Base-by-base conservation (phyloP, 2,797 vertebrate genomes). In the Graptemys geographica region DNA sequence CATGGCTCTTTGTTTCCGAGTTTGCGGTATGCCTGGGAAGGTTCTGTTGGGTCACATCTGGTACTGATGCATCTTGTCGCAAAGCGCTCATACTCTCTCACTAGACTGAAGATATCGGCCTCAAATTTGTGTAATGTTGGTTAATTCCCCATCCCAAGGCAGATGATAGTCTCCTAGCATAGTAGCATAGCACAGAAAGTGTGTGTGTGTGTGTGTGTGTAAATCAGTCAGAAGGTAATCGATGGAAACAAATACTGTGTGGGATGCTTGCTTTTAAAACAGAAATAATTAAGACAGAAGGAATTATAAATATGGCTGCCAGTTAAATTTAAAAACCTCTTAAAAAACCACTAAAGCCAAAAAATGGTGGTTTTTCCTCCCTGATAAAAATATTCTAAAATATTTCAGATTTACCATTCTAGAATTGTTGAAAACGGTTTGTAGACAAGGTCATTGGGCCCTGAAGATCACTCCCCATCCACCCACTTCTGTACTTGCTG, bases 341-440 rank as follows among this genome's bases (percentile, higher is more conserved):
- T 62, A 85, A 81, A 93, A 96, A 93, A 90, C 92, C 11, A 37
- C 52, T 92, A 90, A 83, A 96, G 92, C 90, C 86, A 94, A 92
- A 93, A 25, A 4, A 91, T 94, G 95, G 94, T 96, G 93, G 95
- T 94, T 96, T 96, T 96, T 95, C 91, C 96, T 84, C 79, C 94
- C 94, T 96, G 90, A 96, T 95, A 96, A 96, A 96, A 96, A 62
- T 16, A 16, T 31, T 96, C 84, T 82, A 97, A 97, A 97, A 96
- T 96, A 96, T 84, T 92, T 23, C 94, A 80, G 94, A 90, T 97
- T 96, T 94, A 94, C 93, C 94, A 91, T 96, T 96, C 87, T 94
- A 86, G 91, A 96, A 94, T 96, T 94, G 94, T 96, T 96, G 95
- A 94, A 95, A 96, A 96, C 95, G 79, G 86, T 96, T 96, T 96